Base-by-base conservation (phyloP, 2,888 invertebrate species). In the Eupithecia inturbata region DNA sequence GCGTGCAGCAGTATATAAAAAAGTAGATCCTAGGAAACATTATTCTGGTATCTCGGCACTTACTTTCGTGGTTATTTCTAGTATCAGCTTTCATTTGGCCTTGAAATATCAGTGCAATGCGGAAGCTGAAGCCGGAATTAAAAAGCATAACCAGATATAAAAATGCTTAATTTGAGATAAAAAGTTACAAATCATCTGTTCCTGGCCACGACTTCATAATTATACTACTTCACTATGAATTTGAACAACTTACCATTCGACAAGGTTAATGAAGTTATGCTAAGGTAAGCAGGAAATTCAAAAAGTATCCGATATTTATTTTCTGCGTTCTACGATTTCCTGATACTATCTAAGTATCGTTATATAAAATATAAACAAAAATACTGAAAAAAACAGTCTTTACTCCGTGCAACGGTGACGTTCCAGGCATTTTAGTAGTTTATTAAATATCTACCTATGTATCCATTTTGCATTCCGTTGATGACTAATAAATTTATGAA, bases 381-480 rank as follows among this genome's bases (percentile, higher is more conserved):
- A n/a, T 10, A 36, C 36, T 10, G 36, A 14, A 39, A 39, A 39
- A 39, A 4, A 14, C 14, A 39, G 39, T 39, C 39, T 39, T 12
- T 39, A 19, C 45, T n/a, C 2, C 1, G n/a, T 2, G 2, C 0
- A n/a, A 45, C 6, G 41, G 19, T 1, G 45, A 49, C 45, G n/a
- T 49, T 49, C n/a, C n/a, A 2, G 1, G 45, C 1, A 49, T n/a
- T 49, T 19, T 45, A 45, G 7, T 6, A 39, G 39, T 41, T 41
- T n/a, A n/a, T n/a, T 19, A 7, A 45, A 22, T 53, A 1, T 53
- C 10, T 22, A 49, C 10, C 49, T n/a, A 45, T n/a, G 19, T 45
- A 62, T 31, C 62, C 36, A 64, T 36, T 64, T 36, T 22, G 63
- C 63, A 64, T 64, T 10, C 63, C 57, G 22, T 57, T 57, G 63